Evolutionary conservation across 1,140 invertebrate species (phyloP), one percentile per base, ranked within the genome.

Genomic region (Drosophila kurseongensis): DNA sequence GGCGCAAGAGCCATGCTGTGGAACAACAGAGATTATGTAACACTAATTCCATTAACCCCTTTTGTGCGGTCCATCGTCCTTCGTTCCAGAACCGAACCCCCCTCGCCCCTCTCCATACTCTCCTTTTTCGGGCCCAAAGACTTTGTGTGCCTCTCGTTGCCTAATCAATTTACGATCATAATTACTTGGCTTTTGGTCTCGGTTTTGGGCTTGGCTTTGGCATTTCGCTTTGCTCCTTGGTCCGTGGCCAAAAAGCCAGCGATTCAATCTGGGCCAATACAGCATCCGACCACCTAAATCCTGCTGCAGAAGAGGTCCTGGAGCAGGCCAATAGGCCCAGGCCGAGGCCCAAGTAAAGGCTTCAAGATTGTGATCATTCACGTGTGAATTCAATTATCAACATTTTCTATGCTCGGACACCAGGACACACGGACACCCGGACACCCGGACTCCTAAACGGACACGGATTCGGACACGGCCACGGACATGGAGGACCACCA

Each of bases 371-470:
- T 83, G 84, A 88, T 88, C 83, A 88, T 88, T 88, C 83, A 88
- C 83, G 83, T 88, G 83, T 89, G 86, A 88, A 88, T 88, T 89
- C 83, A 88, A 88, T 88, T 88, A 88, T 88, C 83, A 86, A 86
- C 79, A 85, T 80, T 85, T 85, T 63, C 75, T 79, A 79, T 86
- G 82, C 52, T 1, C 66, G 35, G 56, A 32, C 29, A 32, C 6
- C 6, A 7, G 29, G 29, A 8, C 13, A 45, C 23, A 35, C 23
- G 63, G 40, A 48, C 68, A 16, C 14, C 27, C 23, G 62, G 40
- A 48, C 68, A 16, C 44, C 16, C 29, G 50, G 58, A 41, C 23
- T 27, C n/a, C 40, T 52, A 42, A 48, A 16, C 35, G 16, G 32
- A 41, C 48, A 13, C 10, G 18, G 18, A n/a, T 14, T 4, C 23